phyloP scores from a whole-genome alignment of 2,888 invertebrate genomes.

The Netelia melanura region DNA sequence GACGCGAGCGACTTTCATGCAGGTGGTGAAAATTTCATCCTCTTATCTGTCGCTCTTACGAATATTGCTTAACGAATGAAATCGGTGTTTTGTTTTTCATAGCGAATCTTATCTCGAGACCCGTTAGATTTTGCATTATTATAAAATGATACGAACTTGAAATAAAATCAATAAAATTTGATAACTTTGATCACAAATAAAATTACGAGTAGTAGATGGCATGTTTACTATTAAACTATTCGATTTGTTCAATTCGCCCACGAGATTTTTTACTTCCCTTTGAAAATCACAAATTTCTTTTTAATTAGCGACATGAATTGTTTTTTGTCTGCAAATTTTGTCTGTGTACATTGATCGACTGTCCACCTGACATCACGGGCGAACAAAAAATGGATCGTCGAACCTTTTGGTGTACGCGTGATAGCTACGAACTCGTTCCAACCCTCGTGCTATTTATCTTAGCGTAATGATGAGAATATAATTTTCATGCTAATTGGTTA shows the following conservation, averaged over 20 bases:
- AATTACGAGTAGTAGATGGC: too few species aligned
- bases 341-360: too few species aligned
- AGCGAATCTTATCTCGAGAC: too few species aligned
- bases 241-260: not conserved
- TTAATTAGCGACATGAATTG: too few species aligned
- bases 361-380: too few species aligned
- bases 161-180: not conserved
- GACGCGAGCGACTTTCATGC: conserved; percentile 65
- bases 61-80: conserved; percentile 63
- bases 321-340: too few species aligned
- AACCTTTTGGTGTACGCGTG: not conserved
- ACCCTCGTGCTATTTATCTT: not conserved
- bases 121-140: not conserved
- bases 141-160: not conserved
- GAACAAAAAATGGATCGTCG: too few species aligned
- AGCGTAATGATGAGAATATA: not conserved
- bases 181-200: not conserved
- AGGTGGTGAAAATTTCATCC: conserved; percentile 65
- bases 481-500: conserved; percentile 1
- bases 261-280: not conserved
- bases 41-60: conserved; percentile 70
- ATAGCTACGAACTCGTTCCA: not conserved
- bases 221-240: not conserved
- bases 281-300: too few species aligned
- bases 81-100: too few species aligned